Base-by-base conservation (phyloP, 2,888 invertebrate species). In the Tetranychus piercei region DNA sequence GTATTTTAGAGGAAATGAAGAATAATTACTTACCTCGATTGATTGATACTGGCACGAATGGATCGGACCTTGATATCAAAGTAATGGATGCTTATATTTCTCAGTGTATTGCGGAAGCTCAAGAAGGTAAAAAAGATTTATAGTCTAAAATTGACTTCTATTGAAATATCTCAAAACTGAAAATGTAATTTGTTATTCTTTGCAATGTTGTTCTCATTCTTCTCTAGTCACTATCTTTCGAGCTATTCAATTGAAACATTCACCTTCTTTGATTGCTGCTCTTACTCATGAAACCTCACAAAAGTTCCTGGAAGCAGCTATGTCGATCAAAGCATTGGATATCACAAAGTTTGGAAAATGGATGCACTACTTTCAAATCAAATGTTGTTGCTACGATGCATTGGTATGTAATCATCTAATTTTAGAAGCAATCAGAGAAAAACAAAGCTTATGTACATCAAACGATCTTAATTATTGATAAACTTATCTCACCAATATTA, bases 71-170 rank as follows among this genome's bases (percentile, higher is more conserved):
- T 76, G 87, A 87, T 80, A 82, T 84, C 11, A 81, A 85, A 64
- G 83, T 88, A 23, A 80, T 87, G 77, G 85, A 84, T 77, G 87
- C 87, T 20, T 88, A 87, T 80, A 82, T 86, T 23, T 83, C 85
- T 79, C 87, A 88, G 80, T 86, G 86, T 79, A 86, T 86, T 34
- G 88, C 87, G 43, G 88, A 88, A 81, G 88, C 88, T 11, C 88
- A 88, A 80, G 88, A 88, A 84, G 85, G 84, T 84, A 34, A 34
- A 34, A 34, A 34, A 3, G 34, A 3, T 34, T 34, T 34, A 3
- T 34, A 34, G 4, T 34, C 34, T 34, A 5, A 34, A 34, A 67
- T 74, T 70, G 66, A 20, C 22, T 69, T 1, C 66, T 15, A 23
- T 71, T 55, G 43, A 65, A 69, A 43, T 18, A 6, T 34, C 34